Conservation (phyloP, 2,888 invertebrate species). For the Drosophila pegasa region DNA sequence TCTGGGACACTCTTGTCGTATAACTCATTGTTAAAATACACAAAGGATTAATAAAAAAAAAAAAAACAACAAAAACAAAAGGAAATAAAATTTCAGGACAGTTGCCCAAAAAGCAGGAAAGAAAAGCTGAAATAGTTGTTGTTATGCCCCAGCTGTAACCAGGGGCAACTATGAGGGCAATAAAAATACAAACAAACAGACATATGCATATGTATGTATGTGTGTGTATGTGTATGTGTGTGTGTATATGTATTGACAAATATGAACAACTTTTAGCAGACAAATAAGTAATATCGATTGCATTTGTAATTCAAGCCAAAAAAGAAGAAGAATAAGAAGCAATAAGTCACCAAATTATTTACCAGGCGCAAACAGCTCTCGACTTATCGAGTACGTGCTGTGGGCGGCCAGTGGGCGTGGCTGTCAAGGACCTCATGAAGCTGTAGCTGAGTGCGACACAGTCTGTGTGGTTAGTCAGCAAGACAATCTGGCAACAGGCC, state of each 20-base stretch:
- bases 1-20: slow-evolving; percentile 47
- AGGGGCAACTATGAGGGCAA: slow-evolving; percentile 65
- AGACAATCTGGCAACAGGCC: slow-evolving; percentile 10
- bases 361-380: slow-evolving; percentile 24
- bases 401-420: neutral
- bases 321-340: no score
- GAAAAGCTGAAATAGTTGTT: slow-evolving; percentile 50
- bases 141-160: slow-evolving; percentile 59
- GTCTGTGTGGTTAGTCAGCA: slow-evolving; percentile 24
- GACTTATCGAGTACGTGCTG: slow-evolving; percentile 27
- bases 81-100: slow-evolving; percentile 28
- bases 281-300: slow-evolving; percentile 48
- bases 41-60: slow-evolving; percentile 71
- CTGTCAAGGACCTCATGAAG: slow-evolving; percentile 11
- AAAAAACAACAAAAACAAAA: neutral
- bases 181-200: slow-evolving; percentile 3
- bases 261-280: slow-evolving; percentile 28
- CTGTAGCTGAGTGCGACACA: slow-evolving; percentile 7
- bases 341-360: slow-evolving; percentile 60
- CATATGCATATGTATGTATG: neutral
- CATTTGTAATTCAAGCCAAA: slow-evolving; percentile 34
- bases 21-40: slow-evolving; percentile 65
- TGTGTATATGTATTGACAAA: slow-evolving; percentile 13
- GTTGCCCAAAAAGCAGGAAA: slow-evolving; percentile 4
- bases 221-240: slow-evolving; percentile 4